These are phyloP conservation scores for Tetragnatha versicolor DNA, from an alignment of 1,140 invertebrate species.

Conservation along the genomic window DNA sequence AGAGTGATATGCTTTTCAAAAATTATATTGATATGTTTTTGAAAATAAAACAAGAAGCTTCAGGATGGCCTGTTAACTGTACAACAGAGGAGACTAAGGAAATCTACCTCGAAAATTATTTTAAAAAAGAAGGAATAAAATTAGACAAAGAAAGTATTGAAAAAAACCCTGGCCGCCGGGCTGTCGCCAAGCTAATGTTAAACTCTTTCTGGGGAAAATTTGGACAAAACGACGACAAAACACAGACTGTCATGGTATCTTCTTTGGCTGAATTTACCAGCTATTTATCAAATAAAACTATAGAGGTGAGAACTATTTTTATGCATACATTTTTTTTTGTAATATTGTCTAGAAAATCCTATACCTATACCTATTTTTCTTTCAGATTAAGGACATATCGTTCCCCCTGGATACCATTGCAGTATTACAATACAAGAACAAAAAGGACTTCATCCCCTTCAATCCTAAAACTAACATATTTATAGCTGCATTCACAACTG, in stretches of 20 bases:
- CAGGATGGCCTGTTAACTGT: slow-evolving; percentile 21
- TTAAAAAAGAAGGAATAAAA: slow-evolving; percentile 2
- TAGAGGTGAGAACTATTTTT: neutral
- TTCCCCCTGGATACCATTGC: neutral
- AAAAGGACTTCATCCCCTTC: neutral
- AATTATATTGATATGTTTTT: slow-evolving; percentile 57
- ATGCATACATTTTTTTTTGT: neutral
- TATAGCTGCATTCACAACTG: slow-evolving; percentile 15
- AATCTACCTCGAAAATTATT: slow-evolving; percentile 12
- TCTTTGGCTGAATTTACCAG: slow-evolving; percentile 1
- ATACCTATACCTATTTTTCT: no score
- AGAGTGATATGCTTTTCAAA: slow-evolving; percentile 48
- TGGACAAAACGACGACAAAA: neutral
- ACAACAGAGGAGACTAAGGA: neutral
- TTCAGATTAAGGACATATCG: slow-evolving; percentile 18
- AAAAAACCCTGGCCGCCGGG: neutral
- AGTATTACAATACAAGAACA: neutral
- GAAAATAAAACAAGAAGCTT: slow-evolving; percentile 48
- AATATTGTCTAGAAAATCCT: no score
- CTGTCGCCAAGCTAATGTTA: slow-evolving; percentile 13
- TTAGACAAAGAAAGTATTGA: neutral
- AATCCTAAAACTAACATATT: slow-evolving; percentile 6
- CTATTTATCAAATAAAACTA: neutral
- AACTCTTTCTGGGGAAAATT: slow-evolving; percentile 17
- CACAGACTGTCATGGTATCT: neutral